These are phyloP conservation scores for Drosophila arawakana DNA, from an alignment of 1,140 invertebrate genomes.

Conservation along the genomic window DNA sequence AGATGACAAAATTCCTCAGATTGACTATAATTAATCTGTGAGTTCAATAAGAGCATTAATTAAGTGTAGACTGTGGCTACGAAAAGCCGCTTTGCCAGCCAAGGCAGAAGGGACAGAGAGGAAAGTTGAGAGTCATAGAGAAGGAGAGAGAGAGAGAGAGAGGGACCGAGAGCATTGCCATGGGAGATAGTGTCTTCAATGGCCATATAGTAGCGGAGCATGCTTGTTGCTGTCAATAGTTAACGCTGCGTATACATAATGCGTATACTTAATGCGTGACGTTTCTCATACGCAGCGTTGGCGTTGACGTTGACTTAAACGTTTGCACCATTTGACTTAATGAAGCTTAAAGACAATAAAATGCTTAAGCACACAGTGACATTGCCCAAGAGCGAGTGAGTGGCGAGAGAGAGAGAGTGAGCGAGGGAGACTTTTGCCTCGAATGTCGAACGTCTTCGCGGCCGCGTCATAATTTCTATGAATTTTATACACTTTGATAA, in stretches of 20 bases:
- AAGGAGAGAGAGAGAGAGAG: neutral
- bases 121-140: neutral
- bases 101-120: neutral
- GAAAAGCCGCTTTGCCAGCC: no score
- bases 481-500: conserved; percentile 82
- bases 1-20: neutral
- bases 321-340: conserved; percentile 79
- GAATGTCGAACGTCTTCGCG: conserved; percentile 25
- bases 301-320: conserved; percentile 47
- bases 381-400: neutral
- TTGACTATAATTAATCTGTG: conserved; percentile 3
- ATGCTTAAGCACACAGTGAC: conserved; percentile 74
- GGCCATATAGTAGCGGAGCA: neutral
- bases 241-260: conserved; percentile 38
- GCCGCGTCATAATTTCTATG: conserved; percentile 80
- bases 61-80: no score
- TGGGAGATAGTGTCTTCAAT: neutral
- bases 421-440: conserved; percentile 8
- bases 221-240: conserved; percentile 3
- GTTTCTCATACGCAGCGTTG: conserved; percentile 40
- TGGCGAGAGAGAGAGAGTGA: neutral
- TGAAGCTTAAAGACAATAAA: conserved; percentile 82
- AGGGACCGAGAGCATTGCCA: no score
- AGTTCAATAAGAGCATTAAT: neutral
- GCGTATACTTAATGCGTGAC: conserved; percentile 42